phyloP scores from a whole-genome alignment of 2,888 invertebrate genomes.

The Dugesia japonica region DNA sequence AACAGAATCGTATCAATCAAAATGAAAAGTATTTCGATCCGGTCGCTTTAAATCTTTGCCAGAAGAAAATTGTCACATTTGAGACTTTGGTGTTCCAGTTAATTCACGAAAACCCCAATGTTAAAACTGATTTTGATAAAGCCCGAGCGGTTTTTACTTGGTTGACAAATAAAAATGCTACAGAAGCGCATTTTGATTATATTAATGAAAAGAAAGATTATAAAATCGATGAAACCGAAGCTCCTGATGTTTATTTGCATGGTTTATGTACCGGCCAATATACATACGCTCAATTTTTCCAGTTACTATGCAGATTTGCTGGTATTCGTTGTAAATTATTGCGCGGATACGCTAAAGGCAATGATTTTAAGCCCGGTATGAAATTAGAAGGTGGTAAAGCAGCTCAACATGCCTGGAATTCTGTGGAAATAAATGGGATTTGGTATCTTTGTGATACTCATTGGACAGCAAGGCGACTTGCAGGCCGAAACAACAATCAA shows the following conservation, averaged over 20 bases:
- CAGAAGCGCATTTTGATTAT: conserved; percentile 13
- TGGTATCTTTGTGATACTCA: conserved; percentile 8
- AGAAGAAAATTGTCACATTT: background rate
- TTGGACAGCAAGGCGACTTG: background rate
- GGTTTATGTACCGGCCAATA: background rate
- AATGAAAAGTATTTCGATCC: background rate
- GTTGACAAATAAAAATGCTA: background rate
- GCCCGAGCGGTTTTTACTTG: background rate
- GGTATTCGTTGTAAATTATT: conserved; percentile 1
- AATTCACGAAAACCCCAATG: background rate
- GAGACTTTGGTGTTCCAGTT: background rate
- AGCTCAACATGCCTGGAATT: conserved; percentile 1
- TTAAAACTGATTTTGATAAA: conserved; percentile 5
- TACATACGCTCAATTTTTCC: background rate
- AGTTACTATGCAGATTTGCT: background rate
- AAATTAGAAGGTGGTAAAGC: conserved; percentile 12
- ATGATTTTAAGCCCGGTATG: background rate
- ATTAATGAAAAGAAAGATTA: conserved; percentile 13
- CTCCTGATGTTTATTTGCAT: background rate
- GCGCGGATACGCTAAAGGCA: conserved; percentile 6
- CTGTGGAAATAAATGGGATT: background rate
- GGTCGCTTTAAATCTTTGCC: background rate
- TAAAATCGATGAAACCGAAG: background rate
- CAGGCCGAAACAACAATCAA: background rate
- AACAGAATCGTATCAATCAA: background rate